Evolutionary conservation across 2,113 vertebrate genomes (phyloP).

Genomic region (Nibea coibor): DNA sequence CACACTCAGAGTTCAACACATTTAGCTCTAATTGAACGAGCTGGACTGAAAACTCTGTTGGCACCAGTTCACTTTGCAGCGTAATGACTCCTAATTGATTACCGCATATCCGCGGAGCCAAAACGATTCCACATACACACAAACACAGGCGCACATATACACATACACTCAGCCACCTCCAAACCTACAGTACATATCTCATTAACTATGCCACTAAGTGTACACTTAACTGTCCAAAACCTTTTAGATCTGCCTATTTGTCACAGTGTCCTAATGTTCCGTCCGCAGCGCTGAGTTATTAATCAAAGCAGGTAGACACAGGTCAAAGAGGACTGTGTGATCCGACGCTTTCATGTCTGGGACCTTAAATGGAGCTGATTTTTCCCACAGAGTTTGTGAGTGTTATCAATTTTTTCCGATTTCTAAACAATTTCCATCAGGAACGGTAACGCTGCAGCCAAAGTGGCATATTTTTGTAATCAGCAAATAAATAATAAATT

Average conservation of each 20-base stretch:
- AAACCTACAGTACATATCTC: conserved; percentile 42
- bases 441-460: background rate
- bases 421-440: background rate
- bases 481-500: no score
- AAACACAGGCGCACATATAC: background rate
- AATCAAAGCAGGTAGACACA: conserved; percentile 59
- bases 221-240: conserved; percentile 78
- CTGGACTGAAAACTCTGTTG: conserved; percentile 33
- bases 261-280: conserved; percentile 52
- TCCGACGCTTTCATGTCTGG: conserved; percentile 37
- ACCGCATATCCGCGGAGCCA: conserved; percentile 29
- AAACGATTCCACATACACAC: conserved; percentile 14
- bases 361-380: conserved; percentile 34
- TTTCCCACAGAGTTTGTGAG: conserved; percentile 15
- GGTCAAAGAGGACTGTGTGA: conserved; percentile 36
- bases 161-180: conserved; percentile 10
- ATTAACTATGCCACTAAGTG: conserved; percentile 64
- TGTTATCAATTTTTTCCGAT: background rate
- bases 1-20: conserved; percentile 24
- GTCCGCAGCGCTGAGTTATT: conserved; percentile 43
- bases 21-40: conserved; percentile 26
- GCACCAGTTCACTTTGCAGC: conserved; percentile 40
- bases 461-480: background rate
- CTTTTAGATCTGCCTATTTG: conserved; percentile 76
- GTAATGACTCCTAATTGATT: conserved; percentile 56